Conservation (phyloP, 2,113 vertebrate species). For the Megaceryle torquata region DNA sequence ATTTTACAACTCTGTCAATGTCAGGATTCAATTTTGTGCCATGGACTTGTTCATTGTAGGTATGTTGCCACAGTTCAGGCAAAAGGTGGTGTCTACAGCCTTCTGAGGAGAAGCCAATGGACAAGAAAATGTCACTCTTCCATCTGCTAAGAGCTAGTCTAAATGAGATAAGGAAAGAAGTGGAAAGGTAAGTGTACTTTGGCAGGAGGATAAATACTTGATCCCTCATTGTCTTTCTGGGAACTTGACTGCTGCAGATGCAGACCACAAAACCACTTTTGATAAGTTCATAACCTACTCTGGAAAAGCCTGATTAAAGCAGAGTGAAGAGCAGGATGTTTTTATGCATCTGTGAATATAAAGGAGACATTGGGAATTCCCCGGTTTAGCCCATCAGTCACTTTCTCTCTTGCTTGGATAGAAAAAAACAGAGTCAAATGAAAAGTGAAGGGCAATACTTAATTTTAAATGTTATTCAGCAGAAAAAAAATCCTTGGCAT, state of each 20-base stretch:
- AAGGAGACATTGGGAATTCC: neutral
- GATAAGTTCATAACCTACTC: neutral
- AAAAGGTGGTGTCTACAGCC: neutral
- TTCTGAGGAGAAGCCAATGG: neutral
- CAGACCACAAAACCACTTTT: neutral
- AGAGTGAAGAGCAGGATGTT: neutral
- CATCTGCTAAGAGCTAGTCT: neutral
- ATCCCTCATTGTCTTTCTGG: neutral
- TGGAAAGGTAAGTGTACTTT: neutral
- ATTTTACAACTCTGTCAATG: neutral
- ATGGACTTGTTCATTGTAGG: neutral
- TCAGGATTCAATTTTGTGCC: neutral
- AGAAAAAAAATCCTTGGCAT: neutral
- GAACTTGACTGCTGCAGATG: neutral
- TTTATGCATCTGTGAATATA: neutral
- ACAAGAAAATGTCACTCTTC: neutral
- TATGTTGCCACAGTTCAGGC: neutral
- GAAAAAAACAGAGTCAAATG: neutral
- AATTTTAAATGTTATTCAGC: neutral
- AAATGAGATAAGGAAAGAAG: neutral
- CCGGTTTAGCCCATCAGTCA: neutral
- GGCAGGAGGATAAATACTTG: neutral
- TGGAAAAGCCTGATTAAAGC: neutral
- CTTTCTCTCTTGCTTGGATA: neutral
- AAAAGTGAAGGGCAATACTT: neutral